Base-by-base conservation (phyloP, 2,113 vertebrate species). In the Aegotheles bennettii region DNA sequence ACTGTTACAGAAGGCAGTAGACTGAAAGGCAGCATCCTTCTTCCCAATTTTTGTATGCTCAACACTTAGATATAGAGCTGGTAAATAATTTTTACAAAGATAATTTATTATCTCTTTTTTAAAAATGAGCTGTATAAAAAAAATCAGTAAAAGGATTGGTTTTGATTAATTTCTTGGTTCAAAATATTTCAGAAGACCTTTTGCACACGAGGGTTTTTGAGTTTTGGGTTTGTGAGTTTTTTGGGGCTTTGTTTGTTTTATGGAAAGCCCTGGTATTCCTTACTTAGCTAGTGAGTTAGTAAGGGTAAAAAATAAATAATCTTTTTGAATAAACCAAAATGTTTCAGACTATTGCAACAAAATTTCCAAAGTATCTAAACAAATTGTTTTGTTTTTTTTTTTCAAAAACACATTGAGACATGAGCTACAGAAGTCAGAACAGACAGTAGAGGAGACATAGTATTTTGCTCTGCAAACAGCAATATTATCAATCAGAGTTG, bases 131-230 rank as follows among this genome's bases (percentile, higher is more conserved):
- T 20, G 4, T 20, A 10, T 48, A 57, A 48, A 67, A 79, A 43
- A 18, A 35, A 23, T 25, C 9, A 45, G 9, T 23, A 57, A 81
- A 91, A 87, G 7, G 3, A 42, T 67, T 38, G 15, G 5, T 47
- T 91, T 84, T 57, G 12, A 77, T 81, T 69, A n/a, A 74, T 64
- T 89, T 67, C 13, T 86, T 80, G 6, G 6, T 69, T 86, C n/a
- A 73, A 88, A 88, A 40, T 6, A 38, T 76, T 86, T 83, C 63
- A 59, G 33, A 83, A 57, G 16, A 31, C 20, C 35, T 67, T 84
- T 36, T 70, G 16, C 9, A 48, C 2, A 3, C 11, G 38, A 69
- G 5, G 3, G 4, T 11, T 53, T 28, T 28, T 16, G 18, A 0
- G 23, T 35, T 11, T 54, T 9, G 9, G 8, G 4, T 12, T 53